phyloP scores from a whole-genome alignment of 2,797 vertebrate genomes.

The Lerista edwardsae region DNA sequence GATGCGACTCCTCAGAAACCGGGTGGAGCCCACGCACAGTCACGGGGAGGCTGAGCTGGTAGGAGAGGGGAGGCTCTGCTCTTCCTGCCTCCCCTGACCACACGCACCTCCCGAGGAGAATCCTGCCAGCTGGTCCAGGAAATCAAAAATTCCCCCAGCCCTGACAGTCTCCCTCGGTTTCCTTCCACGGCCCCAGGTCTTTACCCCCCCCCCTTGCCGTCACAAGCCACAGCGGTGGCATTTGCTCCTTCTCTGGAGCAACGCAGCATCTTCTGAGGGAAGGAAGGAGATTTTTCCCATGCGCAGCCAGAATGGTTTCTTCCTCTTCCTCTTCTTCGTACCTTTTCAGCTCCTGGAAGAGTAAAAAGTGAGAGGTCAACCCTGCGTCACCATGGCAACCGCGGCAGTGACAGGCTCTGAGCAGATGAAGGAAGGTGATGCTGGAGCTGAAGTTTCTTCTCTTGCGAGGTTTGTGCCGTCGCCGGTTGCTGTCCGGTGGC shows the following conservation, averaged over 20 bases:
- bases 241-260: slow-evolving; percentile 58
- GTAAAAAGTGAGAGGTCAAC: slow-evolving; percentile 88
- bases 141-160: no score
- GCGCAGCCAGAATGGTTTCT: slow-evolving; percentile 74
- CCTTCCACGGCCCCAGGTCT: neutral
- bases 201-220: slow-evolving; percentile 23
- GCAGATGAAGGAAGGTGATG: slow-evolving; percentile 75
- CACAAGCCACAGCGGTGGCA: neutral
- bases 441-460: slow-evolving; percentile 71
- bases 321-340: slow-evolving; percentile 62
- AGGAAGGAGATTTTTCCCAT: slow-evolving; percentile 76
- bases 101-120: no score
- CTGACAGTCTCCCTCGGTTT: neutral
- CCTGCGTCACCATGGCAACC: slow-evolving; percentile 88
- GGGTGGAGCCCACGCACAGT: no score
- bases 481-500: slow-evolving; percentile 48
- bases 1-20: no score
- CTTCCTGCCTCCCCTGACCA: no score
- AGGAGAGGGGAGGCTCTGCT: no score
- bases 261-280: slow-evolving; percentile 67
- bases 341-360: slow-evolving; percentile 78
- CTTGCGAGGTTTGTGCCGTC: neutral
- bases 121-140: no score
- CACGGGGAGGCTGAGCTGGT: no score
- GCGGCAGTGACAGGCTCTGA: slow-evolving; percentile 64